A percentile compares a stretch with the other conserved stretches of the same genome.
Conservation (phyloP, 2,797 vertebrate genomes). For the Falco naumanni region DNA sequence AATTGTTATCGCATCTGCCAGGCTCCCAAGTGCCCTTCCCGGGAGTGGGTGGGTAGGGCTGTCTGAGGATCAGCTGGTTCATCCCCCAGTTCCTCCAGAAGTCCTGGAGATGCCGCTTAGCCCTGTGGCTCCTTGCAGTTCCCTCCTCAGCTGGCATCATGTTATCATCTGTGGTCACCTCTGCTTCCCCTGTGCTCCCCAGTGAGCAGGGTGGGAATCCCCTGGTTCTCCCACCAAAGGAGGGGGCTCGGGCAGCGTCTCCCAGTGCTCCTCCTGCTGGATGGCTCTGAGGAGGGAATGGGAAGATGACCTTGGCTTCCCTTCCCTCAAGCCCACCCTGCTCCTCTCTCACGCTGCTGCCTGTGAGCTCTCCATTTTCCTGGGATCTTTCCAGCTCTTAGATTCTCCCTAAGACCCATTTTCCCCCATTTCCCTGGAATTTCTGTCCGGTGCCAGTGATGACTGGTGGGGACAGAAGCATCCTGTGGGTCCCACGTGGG, state of each 20-base stretch:
- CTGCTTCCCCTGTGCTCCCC: neutral
- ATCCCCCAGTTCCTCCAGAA: neutral
- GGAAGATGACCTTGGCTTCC: neutral
- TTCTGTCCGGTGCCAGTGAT: neutral
- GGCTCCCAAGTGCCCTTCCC: neutral
- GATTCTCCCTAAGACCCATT: neutral
- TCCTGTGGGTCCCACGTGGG: accelerated
- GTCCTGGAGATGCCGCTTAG: neutral
- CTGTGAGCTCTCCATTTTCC: neutral
- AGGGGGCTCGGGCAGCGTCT: neutral
- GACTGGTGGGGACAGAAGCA: neutral
- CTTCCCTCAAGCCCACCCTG: neutral
- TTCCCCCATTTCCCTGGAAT: accelerated
- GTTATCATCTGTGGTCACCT: neutral
- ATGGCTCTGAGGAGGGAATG: neutral
- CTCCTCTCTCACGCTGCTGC: neutral
- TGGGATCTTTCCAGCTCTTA: neutral
- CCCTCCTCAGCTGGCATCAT: neutral
- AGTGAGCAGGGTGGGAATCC: accelerated
- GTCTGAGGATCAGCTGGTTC: neutral
- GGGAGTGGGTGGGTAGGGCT: neutral
- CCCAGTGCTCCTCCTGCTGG: neutral
- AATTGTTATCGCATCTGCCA: neutral
- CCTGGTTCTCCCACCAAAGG: accelerated
- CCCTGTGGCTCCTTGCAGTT: neutral